These are phyloP conservation scores for Mystacides longicornis DNA, from an alignment of 2,888 invertebrate genomes.

Conservation along the genomic window DNA sequence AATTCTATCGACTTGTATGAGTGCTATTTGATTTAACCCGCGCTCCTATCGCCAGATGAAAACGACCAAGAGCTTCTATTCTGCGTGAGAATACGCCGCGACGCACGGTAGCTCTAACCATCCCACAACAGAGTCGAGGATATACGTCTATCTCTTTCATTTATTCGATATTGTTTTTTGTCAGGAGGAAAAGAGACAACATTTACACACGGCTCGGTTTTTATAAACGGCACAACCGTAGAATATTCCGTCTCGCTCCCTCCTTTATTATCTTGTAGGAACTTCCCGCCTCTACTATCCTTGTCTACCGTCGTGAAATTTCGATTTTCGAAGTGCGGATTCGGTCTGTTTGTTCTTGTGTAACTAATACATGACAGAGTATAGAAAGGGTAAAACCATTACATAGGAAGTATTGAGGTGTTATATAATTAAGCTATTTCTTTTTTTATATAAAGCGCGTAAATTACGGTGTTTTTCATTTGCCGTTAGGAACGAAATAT, in stretches of 20 bases:
- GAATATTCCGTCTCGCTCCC: not conserved
- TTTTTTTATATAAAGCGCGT: too few species aligned
- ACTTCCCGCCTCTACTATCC: constrained; percentile 3
- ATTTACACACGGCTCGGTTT: not conserved
- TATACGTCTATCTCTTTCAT: not conserved
- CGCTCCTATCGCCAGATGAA: constrained; percentile 7
- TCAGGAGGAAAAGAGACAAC: not conserved
- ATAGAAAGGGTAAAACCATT: too few species aligned
- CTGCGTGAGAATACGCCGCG: constrained; percentile 16
- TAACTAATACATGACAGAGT: too few species aligned
- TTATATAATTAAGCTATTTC: too few species aligned
- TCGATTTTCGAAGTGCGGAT: constrained; percentile 15
- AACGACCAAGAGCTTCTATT: constrained; percentile 4
- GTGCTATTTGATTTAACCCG: constrained; percentile 15
- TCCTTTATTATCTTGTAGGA: not conserved
- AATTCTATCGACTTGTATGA: too few species aligned
- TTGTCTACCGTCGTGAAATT: constrained; percentile 14
- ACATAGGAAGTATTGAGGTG: too few species aligned
- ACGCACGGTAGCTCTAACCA: not conserved
- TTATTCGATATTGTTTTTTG: not conserved
- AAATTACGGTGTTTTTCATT: too few species aligned
- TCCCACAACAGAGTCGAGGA: not conserved
- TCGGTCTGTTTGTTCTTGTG: too few species aligned
- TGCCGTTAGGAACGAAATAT: too few species aligned
- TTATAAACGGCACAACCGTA: not conserved